Base-by-base conservation (phyloP, 2,797 vertebrate genomes). In the Echiichthys vipera region DNA sequence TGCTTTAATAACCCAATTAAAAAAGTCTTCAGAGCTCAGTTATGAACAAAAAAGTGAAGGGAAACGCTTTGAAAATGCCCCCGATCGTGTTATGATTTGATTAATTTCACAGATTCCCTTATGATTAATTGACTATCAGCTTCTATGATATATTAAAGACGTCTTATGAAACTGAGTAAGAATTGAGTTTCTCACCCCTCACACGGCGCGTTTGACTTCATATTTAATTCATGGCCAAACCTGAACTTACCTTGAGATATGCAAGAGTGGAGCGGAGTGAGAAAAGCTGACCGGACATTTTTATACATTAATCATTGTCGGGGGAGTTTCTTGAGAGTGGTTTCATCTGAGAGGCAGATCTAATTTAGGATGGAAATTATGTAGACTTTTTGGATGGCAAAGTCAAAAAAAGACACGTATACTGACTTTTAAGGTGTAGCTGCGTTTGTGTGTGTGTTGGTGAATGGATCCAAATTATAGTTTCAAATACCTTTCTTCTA, bases 211-310 rank as follows among this genome's bases (percentile, higher is more conserved):
- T 76, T 72, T 42, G 24, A 65, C 59, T 86, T 77, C 59, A 86
- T 90, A 64, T 90, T 90, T 90, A 81, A 91, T 91, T 88, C 65
- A 88, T 78, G 37, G 29, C 45, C 71, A 54, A 69, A 71, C 79
- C 77, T 84, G 62, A 77, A 84, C 45, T 66, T 81, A 87, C 61
- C 78, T 81, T 83, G 47, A 83, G 72, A 84, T 71, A 78, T 71
- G 79, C 79, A 68, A n/a, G 68, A 77, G 37, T 15, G 15, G 17
- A 78, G 50, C 22, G 3, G 40, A 25, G 81, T 36, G 42, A 59
- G 47, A 71, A 66, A 34, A 58, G 91, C 89, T 87, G 89, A 80
- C 70, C 24, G 49, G 64, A 59, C 84, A 63, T 30, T 88, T 91
- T 90, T 87, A 71, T 79, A 78, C 80, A 88, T 90, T 86, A 88